Evolutionary conservation across 30 jellyfish, hydroid and myxozoan genomes (phyloP), one percentile per base, ranked within the genome.

Genomic region (Rhopilema esculentum): DNA sequence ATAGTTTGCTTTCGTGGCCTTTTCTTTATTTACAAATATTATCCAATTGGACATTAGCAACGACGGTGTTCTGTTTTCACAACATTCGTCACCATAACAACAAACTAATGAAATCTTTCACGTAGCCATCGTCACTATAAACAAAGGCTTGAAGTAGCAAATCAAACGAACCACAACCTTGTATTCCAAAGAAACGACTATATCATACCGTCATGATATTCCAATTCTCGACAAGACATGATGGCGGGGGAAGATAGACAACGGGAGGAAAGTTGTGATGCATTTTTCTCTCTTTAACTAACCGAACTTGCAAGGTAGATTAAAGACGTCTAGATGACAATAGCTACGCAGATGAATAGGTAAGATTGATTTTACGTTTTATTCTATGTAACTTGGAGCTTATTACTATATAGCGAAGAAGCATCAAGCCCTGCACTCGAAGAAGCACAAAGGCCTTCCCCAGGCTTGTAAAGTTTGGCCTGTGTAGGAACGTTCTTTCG

Each of bases 341-440:
- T 73, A 18, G 40, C 69, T 30, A 18, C 48, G 33, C 84, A 73
- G 84, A 73, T 73, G 84, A 16, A 32, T 31, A 73, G 84, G 84
- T 73, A 33, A 30, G 24, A 25, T 26, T 26, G n/a, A 33, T 33
- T 67, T 12, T 67, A n/a, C 21, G 8, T 2, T n/a, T 4, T 67
- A 1, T 1, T 21, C 12, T 24, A 1, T 20, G 17, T 19, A 21
- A 67, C 22, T 67, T 20, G 1, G 78, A 30, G n/a, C 18, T n/a
- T 64, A 30, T 64, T 64, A n/a, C 7, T 8, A n/a, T n/a, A n/a
- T n/a, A n/a, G n/a, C n/a, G n/a, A n/a, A n/a, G n/a, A n/a, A n/a
- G 24, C 74, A 7, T n/a, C 74, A 64, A 7, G 24, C 74, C 24
- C 24, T 8, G 22, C 24, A 64, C 74, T n/a, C n/a, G n/a, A n/a